Evolutionary conservation across 2,797 vertebrate genomes (phyloP).

Genomic region (Melanotaenia nigrans): DNA sequence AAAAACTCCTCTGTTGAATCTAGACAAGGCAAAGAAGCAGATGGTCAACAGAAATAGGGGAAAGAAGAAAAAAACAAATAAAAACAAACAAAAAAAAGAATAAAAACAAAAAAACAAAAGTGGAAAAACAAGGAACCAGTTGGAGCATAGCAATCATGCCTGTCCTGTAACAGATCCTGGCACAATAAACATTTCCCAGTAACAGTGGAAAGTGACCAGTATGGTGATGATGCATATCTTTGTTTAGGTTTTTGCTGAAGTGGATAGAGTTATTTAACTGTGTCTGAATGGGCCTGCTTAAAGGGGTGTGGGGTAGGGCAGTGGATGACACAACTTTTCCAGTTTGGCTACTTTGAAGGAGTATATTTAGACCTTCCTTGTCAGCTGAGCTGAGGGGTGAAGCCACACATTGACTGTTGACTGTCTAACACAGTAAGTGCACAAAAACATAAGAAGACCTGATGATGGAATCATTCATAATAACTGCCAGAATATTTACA

Average conservation of each 20-base stretch:
- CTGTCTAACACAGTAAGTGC: background rate
- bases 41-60: constrained; percentile 3
- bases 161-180: background rate
- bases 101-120: no score
- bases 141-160: background rate
- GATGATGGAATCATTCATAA: constrained; percentile 20
- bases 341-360: constrained; percentile 62
- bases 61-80: background rate
- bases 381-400: constrained; percentile 65
- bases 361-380: constrained; percentile 69
- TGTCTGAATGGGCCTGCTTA: constrained; percentile 45
- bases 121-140: background rate
- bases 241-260: constrained; percentile 22
- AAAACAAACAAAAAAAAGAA: background rate
- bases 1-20: constrained; percentile 96
- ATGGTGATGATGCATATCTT: constrained; percentile 9
- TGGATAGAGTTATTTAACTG: constrained; percentile 40
- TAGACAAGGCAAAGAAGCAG: constrained; percentile 59
- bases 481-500: constrained; percentile 14
- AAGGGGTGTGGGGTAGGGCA: constrained; percentile 37
- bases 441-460: background rate
- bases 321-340: constrained; percentile 66
- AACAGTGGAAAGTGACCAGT: background rate
- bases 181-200: background rate
- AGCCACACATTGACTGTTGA: constrained; percentile 22